Conservation (phyloP, 2,888 invertebrate species). For the Heliothis peltigera region DNA sequence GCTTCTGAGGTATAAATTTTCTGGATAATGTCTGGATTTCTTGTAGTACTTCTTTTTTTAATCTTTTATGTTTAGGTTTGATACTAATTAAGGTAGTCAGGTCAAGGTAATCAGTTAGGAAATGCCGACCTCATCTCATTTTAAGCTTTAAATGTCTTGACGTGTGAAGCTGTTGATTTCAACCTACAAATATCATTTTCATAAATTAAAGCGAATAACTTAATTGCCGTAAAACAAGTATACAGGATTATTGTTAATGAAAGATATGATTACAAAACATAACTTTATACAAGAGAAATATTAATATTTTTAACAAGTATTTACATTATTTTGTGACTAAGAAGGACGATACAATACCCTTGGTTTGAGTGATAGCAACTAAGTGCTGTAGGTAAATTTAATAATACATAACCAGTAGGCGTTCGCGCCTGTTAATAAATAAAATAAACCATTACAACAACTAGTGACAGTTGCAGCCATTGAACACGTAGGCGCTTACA, state of each 20-base stretch:
- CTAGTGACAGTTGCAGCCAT: slow-evolving; percentile 11
- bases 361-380: neutral
- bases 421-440: slow-evolving; percentile 1
- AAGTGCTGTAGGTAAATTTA: neutral
- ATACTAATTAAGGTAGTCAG: too few species aligned
- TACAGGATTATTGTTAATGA: neutral
- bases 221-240: neutral
- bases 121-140: too few species aligned
- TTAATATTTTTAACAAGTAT: neutral
- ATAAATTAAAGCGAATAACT: too few species aligned
- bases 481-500: slow-evolving; percentile 16
- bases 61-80: too few species aligned
- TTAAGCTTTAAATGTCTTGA: too few species aligned
- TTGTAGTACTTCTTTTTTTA: too few species aligned
- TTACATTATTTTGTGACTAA: slow-evolving; percentile 20
- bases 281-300: slow-evolving; percentile 23
- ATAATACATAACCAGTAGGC: neutral
- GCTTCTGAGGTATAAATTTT: too few species aligned
- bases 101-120: too few species aligned
- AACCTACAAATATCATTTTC: too few species aligned
- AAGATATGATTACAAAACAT: neutral
- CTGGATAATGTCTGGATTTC: too few species aligned
- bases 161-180: too few species aligned
- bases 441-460: neutral
- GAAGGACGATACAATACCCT: slow-evolving; percentile 7